A percentile compares a stretch with the other conserved stretches of the same genome.
phyloP scores from a whole-genome alignment of 2,113 vertebrate genomes.

The Lanius collurio region DNA sequence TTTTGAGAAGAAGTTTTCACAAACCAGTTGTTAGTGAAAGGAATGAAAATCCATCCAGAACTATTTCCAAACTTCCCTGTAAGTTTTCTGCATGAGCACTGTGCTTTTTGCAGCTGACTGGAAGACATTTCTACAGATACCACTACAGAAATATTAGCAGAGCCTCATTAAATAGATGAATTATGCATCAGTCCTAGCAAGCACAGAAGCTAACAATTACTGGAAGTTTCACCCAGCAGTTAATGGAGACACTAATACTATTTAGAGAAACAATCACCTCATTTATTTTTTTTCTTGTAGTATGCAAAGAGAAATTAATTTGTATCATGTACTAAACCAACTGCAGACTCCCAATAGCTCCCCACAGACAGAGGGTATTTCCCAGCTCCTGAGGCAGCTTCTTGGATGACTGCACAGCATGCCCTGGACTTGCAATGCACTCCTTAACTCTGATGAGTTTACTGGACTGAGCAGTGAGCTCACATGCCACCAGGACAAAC shows the following conservation, averaged over 20 bases:
- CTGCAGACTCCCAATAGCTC: not conserved
- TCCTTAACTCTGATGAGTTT: not conserved
- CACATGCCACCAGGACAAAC: not conserved
- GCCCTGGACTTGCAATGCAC: not conserved
- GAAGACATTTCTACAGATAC: not conserved
- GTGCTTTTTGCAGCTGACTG: not conserved
- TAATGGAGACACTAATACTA: slow-evolving; percentile 20
- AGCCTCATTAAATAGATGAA: slow-evolving; percentile 1
- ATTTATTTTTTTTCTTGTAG: not conserved
- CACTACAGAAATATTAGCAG: not conserved
- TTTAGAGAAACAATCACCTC: not conserved
- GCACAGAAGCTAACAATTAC: slow-evolving; percentile 33
- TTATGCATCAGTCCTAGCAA: not conserved
- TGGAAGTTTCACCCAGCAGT: slow-evolving; percentile 27
- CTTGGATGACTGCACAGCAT: not conserved
- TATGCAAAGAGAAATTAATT: slow-evolving; percentile 7
- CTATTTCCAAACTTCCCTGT: not conserved
- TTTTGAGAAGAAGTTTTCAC: not conserved
- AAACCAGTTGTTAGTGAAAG: not conserved
- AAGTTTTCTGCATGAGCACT: not conserved
- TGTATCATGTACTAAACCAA: not conserved
- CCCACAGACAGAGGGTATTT: not conserved
- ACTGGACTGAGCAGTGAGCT: not conserved
- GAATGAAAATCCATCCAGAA: not conserved
- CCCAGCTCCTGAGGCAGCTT: not conserved